Conservation (phyloP, 2,113 vertebrate species). For the Phoenicopterus ruber region DNA sequence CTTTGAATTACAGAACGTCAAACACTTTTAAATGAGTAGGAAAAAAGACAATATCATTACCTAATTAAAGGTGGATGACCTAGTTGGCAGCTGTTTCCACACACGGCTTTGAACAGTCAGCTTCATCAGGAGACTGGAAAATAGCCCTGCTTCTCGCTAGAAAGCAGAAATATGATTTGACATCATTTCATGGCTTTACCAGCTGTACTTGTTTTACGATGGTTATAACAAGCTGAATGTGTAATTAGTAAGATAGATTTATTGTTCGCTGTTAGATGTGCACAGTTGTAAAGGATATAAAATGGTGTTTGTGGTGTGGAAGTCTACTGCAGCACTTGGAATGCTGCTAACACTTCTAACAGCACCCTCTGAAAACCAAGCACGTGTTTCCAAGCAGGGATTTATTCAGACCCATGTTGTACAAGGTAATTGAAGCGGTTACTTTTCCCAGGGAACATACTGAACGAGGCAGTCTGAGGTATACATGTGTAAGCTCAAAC, state of each 20-base stretch:
- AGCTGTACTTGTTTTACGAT: slow-evolving; percentile 73
- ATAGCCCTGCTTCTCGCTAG: slow-evolving; percentile 65
- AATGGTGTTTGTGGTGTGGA: slow-evolving; percentile 74
- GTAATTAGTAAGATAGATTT: slow-evolving; percentile 78
- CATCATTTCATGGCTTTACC: slow-evolving; percentile 77
- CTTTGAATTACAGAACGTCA: slow-evolving; percentile 40
- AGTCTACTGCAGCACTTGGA: slow-evolving; percentile 62
- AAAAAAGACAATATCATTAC: slow-evolving; percentile 36
- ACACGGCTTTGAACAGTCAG: slow-evolving; percentile 38
- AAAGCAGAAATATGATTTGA: slow-evolving; percentile 73
- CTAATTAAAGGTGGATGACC: slow-evolving; percentile 50
- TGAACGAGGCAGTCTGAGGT: background rate
- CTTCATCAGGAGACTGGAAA: slow-evolving; percentile 67
- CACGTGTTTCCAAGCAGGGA: background rate
- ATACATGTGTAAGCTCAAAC: background rate
- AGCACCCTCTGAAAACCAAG: slow-evolving; percentile 48
- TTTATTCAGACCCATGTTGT: background rate
- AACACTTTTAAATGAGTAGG: slow-evolving; percentile 3
- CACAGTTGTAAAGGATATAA: slow-evolving; percentile 61
- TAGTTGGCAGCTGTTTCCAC: slow-evolving; percentile 54
- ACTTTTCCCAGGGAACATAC: background rate
- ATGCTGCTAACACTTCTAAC: slow-evolving; percentile 63
- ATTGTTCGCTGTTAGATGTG: slow-evolving; percentile 67
- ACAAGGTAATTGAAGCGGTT: background rate
- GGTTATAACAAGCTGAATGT: slow-evolving; percentile 70